These are phyloP conservation scores for Ranitomeya imitator DNA, from an alignment of 2,113 vertebrate genomes.

Conservation along the genomic window DNA sequence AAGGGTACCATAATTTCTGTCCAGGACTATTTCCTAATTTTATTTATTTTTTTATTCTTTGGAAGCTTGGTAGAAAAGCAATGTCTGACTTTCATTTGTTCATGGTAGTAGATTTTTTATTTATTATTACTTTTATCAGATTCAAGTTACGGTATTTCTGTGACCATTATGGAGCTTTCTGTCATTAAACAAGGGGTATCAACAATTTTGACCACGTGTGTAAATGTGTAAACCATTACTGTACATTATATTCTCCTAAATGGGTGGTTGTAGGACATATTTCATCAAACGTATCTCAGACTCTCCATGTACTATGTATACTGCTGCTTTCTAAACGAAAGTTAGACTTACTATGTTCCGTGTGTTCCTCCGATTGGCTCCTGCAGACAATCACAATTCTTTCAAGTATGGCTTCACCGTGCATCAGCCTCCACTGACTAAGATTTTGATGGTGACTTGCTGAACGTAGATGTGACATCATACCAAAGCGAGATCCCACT, in stretches of 20 bases:
- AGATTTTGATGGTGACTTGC: constrained; percentile 65
- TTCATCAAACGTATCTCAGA: background rate
- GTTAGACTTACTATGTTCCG: constrained; percentile 60
- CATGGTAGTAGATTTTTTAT: too few species aligned
- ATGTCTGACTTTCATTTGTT: too few species aligned
- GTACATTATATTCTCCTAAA: background rate
- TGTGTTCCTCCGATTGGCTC: constrained; percentile 50
- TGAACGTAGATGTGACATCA: constrained; percentile 67
- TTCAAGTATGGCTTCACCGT: constrained; percentile 65
- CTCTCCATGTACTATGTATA: background rate
- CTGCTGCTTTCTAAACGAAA: background rate
- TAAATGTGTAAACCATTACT: too few species aligned
- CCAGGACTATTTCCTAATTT: too few species aligned
- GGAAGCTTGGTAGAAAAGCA: too few species aligned
- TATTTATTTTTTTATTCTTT: too few species aligned
- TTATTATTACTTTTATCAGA: too few species aligned
- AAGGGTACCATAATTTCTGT: too few species aligned
- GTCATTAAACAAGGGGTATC: too few species aligned
- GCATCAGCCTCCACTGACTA: constrained; percentile 66
- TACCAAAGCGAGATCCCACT: constrained; percentile 62
- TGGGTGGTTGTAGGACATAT: background rate
- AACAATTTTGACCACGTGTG: too few species aligned
- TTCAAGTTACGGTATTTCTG: too few species aligned
- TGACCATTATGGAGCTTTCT: too few species aligned
- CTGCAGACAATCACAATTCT: constrained; percentile 67